phyloP scores from a whole-genome alignment of 2,888 invertebrate species.

The Unio pictorum region DNA sequence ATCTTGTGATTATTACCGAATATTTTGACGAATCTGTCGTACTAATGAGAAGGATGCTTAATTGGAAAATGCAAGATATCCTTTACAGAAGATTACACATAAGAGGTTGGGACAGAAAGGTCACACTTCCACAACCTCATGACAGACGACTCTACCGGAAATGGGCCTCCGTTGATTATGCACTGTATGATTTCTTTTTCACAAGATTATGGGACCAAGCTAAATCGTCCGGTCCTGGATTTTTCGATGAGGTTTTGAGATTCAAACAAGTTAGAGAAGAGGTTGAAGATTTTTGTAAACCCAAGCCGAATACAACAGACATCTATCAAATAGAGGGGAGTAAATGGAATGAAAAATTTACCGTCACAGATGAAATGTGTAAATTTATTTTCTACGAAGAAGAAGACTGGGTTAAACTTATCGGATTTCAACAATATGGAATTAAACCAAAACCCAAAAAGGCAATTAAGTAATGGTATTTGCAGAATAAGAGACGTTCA shows the following conservation, averaged over 20 bases:
- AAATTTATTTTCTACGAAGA: conserved; percentile 21
- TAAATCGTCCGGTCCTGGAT: conserved; percentile 23
- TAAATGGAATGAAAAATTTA: conserved; percentile 21
- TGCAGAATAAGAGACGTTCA: too few relatives aligned
- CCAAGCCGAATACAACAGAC: conserved; percentile 26
- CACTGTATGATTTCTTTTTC: conserved; percentile 41
- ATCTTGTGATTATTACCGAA: conserved; percentile 49
- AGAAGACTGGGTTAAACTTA: conserved; percentile 28
- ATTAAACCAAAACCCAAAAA: conserved; percentile 1
- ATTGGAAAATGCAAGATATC: conserved; percentile 47
- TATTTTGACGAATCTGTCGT: conserved; percentile 55
- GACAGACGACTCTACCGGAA: conserved; percentile 24
- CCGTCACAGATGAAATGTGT: conserved; percentile 21
- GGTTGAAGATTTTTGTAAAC: conserved; percentile 36
- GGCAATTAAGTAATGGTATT: too few relatives aligned
- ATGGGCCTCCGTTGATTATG: conserved; percentile 34
- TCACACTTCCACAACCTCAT: conserved; percentile 26
- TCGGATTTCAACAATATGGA: conserved; percentile 24
- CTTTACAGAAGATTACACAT: conserved; percentile 37
- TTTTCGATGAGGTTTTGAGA: conserved; percentile 35
- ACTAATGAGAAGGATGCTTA: conserved; percentile 41
- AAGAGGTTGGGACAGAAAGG: conserved; percentile 32
- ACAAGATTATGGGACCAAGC: conserved; percentile 35
- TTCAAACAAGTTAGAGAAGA: conserved; percentile 36
- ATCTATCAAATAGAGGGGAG: conserved; percentile 14